Base-by-base conservation (phyloP, 2,113 vertebrate species). In the Sinosuthora webbiana region DNA sequence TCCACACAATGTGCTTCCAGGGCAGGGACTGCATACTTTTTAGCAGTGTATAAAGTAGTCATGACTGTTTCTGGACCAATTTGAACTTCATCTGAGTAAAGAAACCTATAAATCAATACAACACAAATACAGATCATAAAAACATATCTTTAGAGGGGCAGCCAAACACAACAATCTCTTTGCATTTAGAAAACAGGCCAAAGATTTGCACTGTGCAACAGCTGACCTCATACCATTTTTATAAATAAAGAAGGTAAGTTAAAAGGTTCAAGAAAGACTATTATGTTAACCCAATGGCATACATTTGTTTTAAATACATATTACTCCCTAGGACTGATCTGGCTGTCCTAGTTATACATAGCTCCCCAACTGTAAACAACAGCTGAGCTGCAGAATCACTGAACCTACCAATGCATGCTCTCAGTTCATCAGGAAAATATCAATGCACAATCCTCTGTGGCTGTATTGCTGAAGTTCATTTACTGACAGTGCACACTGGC, bases 51-150 rank as follows among this genome's bases (percentile, higher is more conserved):
- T 50, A 99, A 98, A 85, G 99, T 99, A 35, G 99, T 99, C 99
- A 99, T 99, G 88, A 99, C 99, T 52, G 99, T 99, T 97, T 99
- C 99, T 13, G 99, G 99, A 73, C 99, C 99, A 57, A 99, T 99
- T 2, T 99, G 99, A 95, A 99, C 98, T 97, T 99, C 99, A 76
- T 99, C 99, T 68, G 99, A 99, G 97, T 99, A 99, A 27, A 99
- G 98, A 97, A 99, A 99, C 97, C 99, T 99, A 79, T 53, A 95
- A 97, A 97, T 70, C 69, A 96, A 97, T 47, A 64, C 14, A 94
- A 64, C 14, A 94, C 10, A 95, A 90, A 92, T 59, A 96, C 19
- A 94, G 63, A 93, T 87, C 19, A 86, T 64, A 77, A 94, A 75
- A 52, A 52, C 5, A 0, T 22, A 39, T 71, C 28, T 77, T 49